Percentiles rank a stretch among this genome's conserved stretches.
Evolutionary conservation across 92 coral and sea anemone genomes (phyloP).

Genomic region (Blastomussa wellsi): DNA sequence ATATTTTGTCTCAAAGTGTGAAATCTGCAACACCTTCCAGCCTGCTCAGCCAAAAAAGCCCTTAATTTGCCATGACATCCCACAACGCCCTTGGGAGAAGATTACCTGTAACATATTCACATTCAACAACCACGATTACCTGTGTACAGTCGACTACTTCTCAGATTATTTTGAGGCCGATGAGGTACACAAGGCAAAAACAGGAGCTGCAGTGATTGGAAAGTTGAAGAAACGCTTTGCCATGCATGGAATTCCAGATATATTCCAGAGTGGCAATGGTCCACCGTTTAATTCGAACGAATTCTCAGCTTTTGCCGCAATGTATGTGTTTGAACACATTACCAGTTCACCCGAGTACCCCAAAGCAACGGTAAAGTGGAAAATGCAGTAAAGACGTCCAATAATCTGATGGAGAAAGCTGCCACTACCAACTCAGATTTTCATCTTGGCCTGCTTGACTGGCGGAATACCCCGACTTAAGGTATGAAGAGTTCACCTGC

Average conservation of each 20-base stretch:
- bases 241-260: constrained; percentile 54
- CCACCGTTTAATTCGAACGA: too few relatives aligned
- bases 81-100: constrained; percentile 55
- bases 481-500: constrained; percentile 7
- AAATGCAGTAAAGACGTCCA: constrained; percentile 45
- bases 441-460: constrained; percentile 21
- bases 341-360: constrained; percentile 58
- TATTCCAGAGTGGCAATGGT: constrained; percentile 38
- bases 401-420: constrained; percentile 29
- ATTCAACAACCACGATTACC: too few relatives aligned
- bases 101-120: constrained; percentile 26
- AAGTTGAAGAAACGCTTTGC: constrained; percentile 50
- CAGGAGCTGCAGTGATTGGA: constrained; percentile 39
- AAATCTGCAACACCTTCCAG: constrained; percentile 26
- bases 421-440: constrained; percentile 23
- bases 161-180: too few relatives aligned
- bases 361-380: constrained; percentile 52
- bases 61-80: constrained; percentile 21
- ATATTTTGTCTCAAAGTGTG: constrained; percentile 26
- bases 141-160: too few relatives aligned
- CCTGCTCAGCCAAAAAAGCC: constrained; percentile 42
- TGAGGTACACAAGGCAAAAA: constrained; percentile 42
- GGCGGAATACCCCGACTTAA: too few relatives aligned
- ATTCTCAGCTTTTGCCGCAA: too few relatives aligned
- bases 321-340: constrained; percentile 48